Percentiles rank a stretch among this genome's conserved stretches.
Conservation (phyloP, 2,797 vertebrate species). For the Pseudochaenichthys georgianus region DNA sequence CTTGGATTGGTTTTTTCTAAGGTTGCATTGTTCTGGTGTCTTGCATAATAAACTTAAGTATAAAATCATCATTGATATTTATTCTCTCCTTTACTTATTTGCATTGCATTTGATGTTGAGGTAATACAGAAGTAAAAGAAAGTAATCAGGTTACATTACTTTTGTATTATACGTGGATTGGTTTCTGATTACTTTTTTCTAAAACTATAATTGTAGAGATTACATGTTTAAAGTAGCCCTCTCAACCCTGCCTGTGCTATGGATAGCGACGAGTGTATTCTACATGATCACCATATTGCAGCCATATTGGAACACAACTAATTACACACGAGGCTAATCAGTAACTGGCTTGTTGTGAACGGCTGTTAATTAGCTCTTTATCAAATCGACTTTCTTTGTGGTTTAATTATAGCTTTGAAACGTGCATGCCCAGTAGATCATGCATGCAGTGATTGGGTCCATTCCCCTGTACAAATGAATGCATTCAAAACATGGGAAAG, state of each 20-base stretch:
- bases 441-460: not conserved
- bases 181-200: too few species aligned
- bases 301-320: slow-evolving; percentile 21
- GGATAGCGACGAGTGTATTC: not conserved
- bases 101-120: too few species aligned
- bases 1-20: too few species aligned
- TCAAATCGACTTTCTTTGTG: slow-evolving; percentile 23
- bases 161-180: too few species aligned
- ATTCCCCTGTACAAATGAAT: not conserved
- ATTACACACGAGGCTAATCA: slow-evolving; percentile 53
- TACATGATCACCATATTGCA: slow-evolving; percentile 7
- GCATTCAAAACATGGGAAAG: not conserved
- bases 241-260: not conserved
- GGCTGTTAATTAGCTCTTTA: slow-evolving; percentile 51
- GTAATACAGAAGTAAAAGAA: too few species aligned
- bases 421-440: not conserved
- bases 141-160: too few species aligned
- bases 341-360: slow-evolving; percentile 48
- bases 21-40: too few species aligned
- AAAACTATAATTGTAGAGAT: too few species aligned
- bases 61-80: too few species aligned
- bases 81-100: too few species aligned
- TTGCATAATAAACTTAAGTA: too few species aligned
- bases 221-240: too few species aligned
- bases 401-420: slow-evolving; percentile 23